These are phyloP conservation scores for Melieria crassipennis DNA, from an alignment of 2,888 invertebrate genomes.

Conservation along the genomic window DNA sequence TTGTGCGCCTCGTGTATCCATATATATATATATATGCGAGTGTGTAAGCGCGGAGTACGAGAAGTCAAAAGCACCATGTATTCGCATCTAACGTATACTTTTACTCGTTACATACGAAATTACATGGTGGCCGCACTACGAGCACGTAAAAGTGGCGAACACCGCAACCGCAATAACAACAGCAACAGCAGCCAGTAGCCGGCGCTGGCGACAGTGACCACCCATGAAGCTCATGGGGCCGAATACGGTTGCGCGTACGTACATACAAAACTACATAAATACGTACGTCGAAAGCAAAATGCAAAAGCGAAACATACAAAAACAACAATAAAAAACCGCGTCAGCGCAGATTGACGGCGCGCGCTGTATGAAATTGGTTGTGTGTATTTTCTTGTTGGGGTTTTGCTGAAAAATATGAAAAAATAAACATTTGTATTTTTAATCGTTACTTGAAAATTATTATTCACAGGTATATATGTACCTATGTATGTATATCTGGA, in stretches of 20 bases:
- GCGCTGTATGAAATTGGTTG: slow-evolving; percentile 1
- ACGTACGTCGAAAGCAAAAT: slow-evolving; percentile 18
- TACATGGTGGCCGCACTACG: neutral
- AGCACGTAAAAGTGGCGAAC: no score
- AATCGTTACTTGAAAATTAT: no score
- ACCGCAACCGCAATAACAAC: neutral
- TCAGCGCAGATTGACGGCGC: slow-evolving; percentile 14
- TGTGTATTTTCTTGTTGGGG: neutral
- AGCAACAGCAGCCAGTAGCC: slow-evolving; percentile 31
- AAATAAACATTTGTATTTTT: no score
- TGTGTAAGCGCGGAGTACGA: no score
- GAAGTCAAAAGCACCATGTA: no score
- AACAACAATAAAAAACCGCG: slow-evolving; percentile 14
- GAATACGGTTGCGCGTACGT: slow-evolving; percentile 2
- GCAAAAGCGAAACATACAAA: slow-evolving; percentile 15
- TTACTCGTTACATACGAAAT: no score
- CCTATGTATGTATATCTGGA: no score
- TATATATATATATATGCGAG: no score
- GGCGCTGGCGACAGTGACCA: slow-evolving; percentile 46
- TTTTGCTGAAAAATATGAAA: neutral
- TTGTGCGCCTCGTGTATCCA: no score
- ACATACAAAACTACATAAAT: neutral
- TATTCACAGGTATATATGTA: no score
- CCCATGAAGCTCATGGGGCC: slow-evolving; percentile 39
- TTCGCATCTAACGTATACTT: no score